phyloP scores from a whole-genome alignment of 1,140 invertebrate species.

The Nasonia giraulti region DNA sequence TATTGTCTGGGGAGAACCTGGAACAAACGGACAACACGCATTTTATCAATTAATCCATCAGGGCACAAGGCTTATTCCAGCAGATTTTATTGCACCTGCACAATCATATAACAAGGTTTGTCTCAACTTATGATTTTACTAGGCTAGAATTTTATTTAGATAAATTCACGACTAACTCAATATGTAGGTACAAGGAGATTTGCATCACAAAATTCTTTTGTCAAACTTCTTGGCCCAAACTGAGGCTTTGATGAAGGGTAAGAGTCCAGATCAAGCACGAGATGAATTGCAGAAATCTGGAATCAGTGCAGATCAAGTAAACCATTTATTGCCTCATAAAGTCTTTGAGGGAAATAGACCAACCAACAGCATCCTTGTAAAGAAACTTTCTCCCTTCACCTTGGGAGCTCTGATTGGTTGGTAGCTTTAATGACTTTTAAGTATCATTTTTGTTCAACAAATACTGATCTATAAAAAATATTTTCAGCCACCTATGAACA shows the following conservation, averaged over 20 bases:
- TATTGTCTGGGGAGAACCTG: slow-evolving; percentile 91
- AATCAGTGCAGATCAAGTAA: slow-evolving; percentile 81
- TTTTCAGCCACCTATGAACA: slow-evolving; percentile 95
- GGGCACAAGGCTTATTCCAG: slow-evolving; percentile 91
- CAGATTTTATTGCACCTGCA: slow-evolving; percentile 97
- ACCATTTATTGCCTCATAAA: slow-evolving; percentile 94
- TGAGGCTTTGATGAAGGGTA: slow-evolving; percentile 96
- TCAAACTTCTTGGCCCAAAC: slow-evolving; percentile 99
- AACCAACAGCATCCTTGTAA: slow-evolving; percentile 97
- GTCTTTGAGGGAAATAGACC: slow-evolving; percentile 98
- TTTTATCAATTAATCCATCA: slow-evolving; percentile 98
- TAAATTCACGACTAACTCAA: slow-evolving; percentile 19
- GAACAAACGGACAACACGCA: slow-evolving; percentile 99
- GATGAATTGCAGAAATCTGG: slow-evolving; percentile 85
- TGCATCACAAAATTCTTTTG: slow-evolving; percentile 91
- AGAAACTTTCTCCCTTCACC: slow-evolving; percentile 94
- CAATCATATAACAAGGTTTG: slow-evolving; percentile 93
- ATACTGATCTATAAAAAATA: slow-evolving; percentile 53
- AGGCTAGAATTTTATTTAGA: slow-evolving; percentile 18
- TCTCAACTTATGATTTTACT: not conserved
- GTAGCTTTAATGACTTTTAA: slow-evolving; percentile 72
- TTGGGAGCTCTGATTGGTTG: slow-evolving; percentile 96
- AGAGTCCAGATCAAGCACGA: slow-evolving; percentile 85
- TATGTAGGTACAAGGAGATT: slow-evolving; percentile 67
- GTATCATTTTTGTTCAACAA: not conserved